Evolutionary conservation across 2,888 invertebrate species (phyloP).

Genomic region (Tinea semifulvella): DNA sequence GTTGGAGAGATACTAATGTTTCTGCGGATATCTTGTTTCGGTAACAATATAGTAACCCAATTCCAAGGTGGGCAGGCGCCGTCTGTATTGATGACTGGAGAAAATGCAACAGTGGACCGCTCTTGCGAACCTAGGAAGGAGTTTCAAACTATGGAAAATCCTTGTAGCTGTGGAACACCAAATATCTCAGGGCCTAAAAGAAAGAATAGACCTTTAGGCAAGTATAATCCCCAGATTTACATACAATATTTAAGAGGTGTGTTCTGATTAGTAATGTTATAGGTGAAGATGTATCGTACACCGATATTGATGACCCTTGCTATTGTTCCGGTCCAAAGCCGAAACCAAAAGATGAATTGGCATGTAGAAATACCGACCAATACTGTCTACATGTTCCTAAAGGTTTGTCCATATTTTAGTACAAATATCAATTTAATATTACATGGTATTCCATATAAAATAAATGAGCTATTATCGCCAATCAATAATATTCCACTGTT

Average conservation of each 20-base stretch:
- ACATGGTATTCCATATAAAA: too few species aligned
- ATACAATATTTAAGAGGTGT: too few species aligned
- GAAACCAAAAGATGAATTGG: constrained; percentile 34
- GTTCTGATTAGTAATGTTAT: too few species aligned
- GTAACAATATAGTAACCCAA: constrained; percentile 71
- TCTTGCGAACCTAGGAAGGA: constrained; percentile 42
- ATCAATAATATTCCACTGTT: too few species aligned
- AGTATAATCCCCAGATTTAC: too few species aligned
- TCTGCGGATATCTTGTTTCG: constrained; percentile 72
- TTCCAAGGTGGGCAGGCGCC: constrained; percentile 57
- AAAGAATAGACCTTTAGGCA: too few species aligned
- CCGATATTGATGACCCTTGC: constrained; percentile 45
- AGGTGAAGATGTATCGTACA: constrained; percentile 46
- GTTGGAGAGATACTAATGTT: constrained; percentile 70
- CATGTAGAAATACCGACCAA: constrained; percentile 49
- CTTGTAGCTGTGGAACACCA: constrained; percentile 43
- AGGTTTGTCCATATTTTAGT: constrained; percentile 34
- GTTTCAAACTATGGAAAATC: constrained; percentile 37
- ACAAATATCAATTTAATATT: too few species aligned
- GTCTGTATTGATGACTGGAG: constrained; percentile 22
- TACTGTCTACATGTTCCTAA: constrained; percentile 57
- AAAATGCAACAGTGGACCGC: constrained; percentile 33
- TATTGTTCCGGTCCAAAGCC: constrained; percentile 41
- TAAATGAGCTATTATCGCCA: too few species aligned
- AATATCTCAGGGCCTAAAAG: neutral